These are phyloP conservation scores for Bombylius major DNA, from an alignment of 2,888 invertebrate species.

Conservation along the genomic window DNA sequence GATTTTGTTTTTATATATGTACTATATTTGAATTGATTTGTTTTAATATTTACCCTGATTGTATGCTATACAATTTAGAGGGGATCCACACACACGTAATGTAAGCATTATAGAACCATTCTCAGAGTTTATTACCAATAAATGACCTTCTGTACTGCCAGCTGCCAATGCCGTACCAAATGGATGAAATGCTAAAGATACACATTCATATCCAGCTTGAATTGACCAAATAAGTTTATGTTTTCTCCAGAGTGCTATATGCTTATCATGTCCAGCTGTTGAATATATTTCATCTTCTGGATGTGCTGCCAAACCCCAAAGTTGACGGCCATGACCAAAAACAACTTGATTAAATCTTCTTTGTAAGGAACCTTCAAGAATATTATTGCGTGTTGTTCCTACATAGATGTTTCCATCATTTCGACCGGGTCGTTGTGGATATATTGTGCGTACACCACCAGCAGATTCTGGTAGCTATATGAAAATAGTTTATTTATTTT, in stretches of 20 bases:
- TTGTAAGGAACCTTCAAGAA: slow-evolving; percentile 81
- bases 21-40: no score
- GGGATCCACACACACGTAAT: slow-evolving; percentile 74
- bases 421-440: slow-evolving; percentile 74
- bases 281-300: slow-evolving; percentile 85
- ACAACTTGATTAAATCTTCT: slow-evolving; percentile 76
- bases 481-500: background rate
- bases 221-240: slow-evolving; percentile 79
- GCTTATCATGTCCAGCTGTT: slow-evolving; percentile 83
- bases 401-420: slow-evolving; percentile 86
- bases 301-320: slow-evolving; percentile 80
- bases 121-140: slow-evolving; percentile 74
- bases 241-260: slow-evolving; percentile 80
- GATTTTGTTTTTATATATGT: background rate
- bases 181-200: slow-evolving; percentile 77
- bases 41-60: slow-evolving; percentile 56
- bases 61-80: slow-evolving; percentile 73
- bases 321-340: slow-evolving; percentile 77
- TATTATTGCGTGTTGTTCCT: slow-evolving; percentile 79
- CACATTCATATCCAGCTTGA: slow-evolving; percentile 80
- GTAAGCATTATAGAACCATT: slow-evolving; percentile 77
- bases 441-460: slow-evolving; percentile 81
- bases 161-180: slow-evolving; percentile 77
- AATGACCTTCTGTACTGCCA: slow-evolving; percentile 80
- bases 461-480: slow-evolving; percentile 69